Evolutionary conservation across 2,113 vertebrate genomes (phyloP), one percentile per base, ranked within the genome.

Genomic region (Aythya baeri): DNA sequence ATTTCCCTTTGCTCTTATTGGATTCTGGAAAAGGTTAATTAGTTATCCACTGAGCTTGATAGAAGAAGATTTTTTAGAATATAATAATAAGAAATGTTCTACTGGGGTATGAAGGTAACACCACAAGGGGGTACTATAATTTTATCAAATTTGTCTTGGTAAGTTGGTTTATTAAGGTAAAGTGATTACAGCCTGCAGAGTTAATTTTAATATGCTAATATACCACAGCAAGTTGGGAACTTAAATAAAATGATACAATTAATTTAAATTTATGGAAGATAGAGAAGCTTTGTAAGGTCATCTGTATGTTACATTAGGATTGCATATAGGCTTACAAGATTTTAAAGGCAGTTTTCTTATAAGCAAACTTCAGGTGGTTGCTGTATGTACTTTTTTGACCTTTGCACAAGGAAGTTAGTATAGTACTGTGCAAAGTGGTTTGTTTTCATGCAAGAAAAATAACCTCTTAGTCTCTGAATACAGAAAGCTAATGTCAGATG

Each of bases 181-280:
- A 97, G 90, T 97, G 97, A 97, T 98, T 98, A 97, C 95, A 97
- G 95, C 89, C 94, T 71, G 92, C 96, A 96, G 93, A 97, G 97
- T 98, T 98, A 97, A 98, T 98, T 98, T 98, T 96, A 98, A 97
- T 97, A 98, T 98, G 98, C 89, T 97, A 98, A 98, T 97, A 93
- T 61, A 96, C 91, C 97, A 94, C 91, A 96, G 98, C 91, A 97
- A 98, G 96, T 95, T 97, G 96, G 95, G 86, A 94, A 97, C 91
- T 97, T 97, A 94, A 97, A 97, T 98, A 97, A 97, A 98, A 98
- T 89, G 88, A 95, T 96, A 92, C 83, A 97, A 97, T 98, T 97
- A 98, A 97, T 97, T 95, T 86, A 96, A 94, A 97, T 97, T 97
- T 96, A 95, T 97, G 91, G 95, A 95, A 94, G 79, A 83, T 81